A percentile compares a stretch with the other conserved stretches of the same genome.
phyloP scores from a whole-genome alignment of 2,888 invertebrate genomes.

The Lepidocyrtoides sp. region DNA sequence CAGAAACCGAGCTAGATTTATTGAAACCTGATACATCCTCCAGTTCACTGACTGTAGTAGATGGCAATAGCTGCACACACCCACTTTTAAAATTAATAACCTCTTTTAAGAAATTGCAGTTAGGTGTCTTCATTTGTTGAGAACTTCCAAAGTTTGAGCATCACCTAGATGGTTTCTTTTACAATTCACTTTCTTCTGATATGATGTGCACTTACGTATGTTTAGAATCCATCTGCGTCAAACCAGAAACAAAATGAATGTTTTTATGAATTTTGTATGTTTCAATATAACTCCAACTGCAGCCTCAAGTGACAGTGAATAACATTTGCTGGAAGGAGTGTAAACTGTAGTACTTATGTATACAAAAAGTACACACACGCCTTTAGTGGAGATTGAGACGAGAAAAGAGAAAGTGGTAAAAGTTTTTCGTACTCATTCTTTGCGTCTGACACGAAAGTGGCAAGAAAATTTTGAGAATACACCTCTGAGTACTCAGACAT shows the following conservation, averaged over 20 bases:
- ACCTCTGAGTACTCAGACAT: not conserved
- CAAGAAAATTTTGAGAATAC: not conserved
- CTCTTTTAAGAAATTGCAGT: too few relatives aligned
- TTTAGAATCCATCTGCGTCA: slow-evolving; percentile 3
- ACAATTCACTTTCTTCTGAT: too few relatives aligned
- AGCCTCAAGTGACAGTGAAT: slow-evolving; percentile 37
- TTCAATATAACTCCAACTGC: slow-evolving; percentile 50
- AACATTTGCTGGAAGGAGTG: slow-evolving; percentile 10
- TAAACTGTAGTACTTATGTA: not conserved
- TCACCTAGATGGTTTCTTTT: too few relatives aligned
- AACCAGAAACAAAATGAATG: slow-evolving; percentile 5
- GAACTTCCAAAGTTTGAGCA: too few relatives aligned
- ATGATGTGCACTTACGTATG: too few relatives aligned
- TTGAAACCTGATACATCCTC: too few relatives aligned
- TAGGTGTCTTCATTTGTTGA: too few relatives aligned
- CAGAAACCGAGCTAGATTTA: too few relatives aligned
- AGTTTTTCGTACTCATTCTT: not conserved
- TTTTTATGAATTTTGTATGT: slow-evolving; percentile 68
- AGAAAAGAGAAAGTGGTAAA: not conserved
- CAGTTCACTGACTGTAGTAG: too few relatives aligned
- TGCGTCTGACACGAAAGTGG: slow-evolving; percentile 1
- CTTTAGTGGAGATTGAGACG: not conserved
- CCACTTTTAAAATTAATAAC: too few relatives aligned
- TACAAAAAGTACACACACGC: not conserved
- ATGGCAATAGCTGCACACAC: too few relatives aligned